These are phyloP conservation scores for Pomatostomus ruficeps DNA, from an alignment of 2,113 vertebrate genomes.

Conservation along the genomic window DNA sequence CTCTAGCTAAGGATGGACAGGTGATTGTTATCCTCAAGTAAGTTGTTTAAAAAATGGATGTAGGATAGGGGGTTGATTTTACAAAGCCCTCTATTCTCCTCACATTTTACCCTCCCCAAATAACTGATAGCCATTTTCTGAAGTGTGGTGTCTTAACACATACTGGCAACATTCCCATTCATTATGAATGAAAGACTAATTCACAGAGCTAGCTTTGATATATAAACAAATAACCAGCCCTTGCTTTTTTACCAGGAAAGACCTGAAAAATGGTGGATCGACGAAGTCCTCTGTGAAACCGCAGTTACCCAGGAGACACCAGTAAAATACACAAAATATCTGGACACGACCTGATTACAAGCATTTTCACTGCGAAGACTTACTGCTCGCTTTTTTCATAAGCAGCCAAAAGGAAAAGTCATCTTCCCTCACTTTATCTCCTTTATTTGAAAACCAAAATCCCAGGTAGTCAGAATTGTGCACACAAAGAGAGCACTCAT, in stretches of 20 bases:
- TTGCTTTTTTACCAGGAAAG: neutral
- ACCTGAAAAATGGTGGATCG: neutral
- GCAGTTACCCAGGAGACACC: neutral
- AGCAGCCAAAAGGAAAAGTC: slow-evolving; percentile 11
- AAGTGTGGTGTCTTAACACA: neutral
- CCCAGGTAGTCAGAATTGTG: neutral
- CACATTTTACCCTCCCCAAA: neutral
- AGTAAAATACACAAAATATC: neutral
- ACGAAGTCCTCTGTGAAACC: neutral
- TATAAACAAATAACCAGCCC: neutral
- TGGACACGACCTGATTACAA: neutral
- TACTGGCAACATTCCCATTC: neutral
- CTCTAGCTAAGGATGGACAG: neutral
- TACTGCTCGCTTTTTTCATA: neutral
- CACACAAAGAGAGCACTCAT: slow-evolving; percentile 7
- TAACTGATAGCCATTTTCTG: neutral
- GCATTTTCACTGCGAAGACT: neutral
- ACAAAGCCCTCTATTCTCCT: neutral
- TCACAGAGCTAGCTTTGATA: neutral
- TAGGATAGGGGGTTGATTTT: neutral
- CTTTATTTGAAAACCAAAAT: slow-evolving; percentile 7
- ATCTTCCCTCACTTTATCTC: neutral
- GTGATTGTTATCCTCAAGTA: neutral
- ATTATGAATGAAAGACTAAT: neutral
- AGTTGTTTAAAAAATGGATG: neutral